Conservation (phyloP, 2,113 vertebrate genomes). For the Tetraodon nigroviridis region DNA sequence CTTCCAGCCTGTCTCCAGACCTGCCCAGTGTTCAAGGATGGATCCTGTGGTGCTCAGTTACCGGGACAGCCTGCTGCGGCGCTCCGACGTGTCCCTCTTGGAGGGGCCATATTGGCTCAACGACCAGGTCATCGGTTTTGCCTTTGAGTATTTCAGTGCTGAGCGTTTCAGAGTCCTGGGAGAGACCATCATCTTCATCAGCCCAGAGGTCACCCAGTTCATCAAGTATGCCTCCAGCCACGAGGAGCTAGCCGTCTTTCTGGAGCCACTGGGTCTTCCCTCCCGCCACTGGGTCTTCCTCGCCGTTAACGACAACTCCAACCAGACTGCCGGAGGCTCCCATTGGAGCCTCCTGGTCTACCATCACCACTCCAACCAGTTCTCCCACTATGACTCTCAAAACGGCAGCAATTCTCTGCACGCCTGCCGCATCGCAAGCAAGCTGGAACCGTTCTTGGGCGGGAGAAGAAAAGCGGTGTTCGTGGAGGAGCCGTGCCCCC, state of each 20-base stretch:
- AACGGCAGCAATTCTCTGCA: slow-evolving; percentile 84
- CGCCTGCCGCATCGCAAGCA: slow-evolving; percentile 82
- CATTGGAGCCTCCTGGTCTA: slow-evolving; percentile 96
- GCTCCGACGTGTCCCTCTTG: slow-evolving; percentile 85
- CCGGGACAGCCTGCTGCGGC: slow-evolving; percentile 89
- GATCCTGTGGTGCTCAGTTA: slow-evolving; percentile 93
- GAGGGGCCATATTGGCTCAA: slow-evolving; percentile 95
- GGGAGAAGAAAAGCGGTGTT: slow-evolving; percentile 73
- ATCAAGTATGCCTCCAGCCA: slow-evolving; percentile 87
- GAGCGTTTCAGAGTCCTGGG: slow-evolving; percentile 78
- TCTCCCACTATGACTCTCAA: slow-evolving; percentile 92
- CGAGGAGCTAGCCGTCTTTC: slow-evolving; percentile 85
- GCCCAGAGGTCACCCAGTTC: slow-evolving; percentile 95
- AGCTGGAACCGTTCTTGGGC: slow-evolving; percentile 82
- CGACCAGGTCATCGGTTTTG: slow-evolving; percentile 91
- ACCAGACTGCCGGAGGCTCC: slow-evolving; percentile 85
- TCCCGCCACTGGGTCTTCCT: slow-evolving; percentile 83
- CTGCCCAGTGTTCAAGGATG: slow-evolving; percentile 70
- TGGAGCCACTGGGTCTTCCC: slow-evolving; percentile 83
- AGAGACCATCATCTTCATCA: slow-evolving; percentile 80
- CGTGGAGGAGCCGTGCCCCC: slow-evolving; percentile 83
- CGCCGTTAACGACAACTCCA: slow-evolving; percentile 93
- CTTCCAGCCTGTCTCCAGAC: slow-evolving; percentile 31
- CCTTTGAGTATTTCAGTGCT: slow-evolving; percentile 88
- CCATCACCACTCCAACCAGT: slow-evolving; percentile 77